These are phyloP conservation scores for Drusus annulatus DNA, from an alignment of 1,140 invertebrate species.

Conservation along the genomic window DNA sequence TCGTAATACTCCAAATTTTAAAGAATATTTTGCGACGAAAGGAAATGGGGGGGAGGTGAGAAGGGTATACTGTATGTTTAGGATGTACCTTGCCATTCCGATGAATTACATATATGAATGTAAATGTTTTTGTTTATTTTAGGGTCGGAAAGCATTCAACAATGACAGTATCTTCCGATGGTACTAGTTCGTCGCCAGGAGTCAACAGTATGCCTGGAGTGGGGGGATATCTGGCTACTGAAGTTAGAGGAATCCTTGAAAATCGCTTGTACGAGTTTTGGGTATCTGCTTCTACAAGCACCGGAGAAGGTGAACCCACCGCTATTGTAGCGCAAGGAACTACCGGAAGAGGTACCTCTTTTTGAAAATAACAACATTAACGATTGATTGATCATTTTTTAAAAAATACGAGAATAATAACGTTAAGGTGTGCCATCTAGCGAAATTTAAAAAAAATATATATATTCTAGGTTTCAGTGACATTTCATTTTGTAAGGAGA, in stretches of 20 bases:
- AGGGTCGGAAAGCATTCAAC: constrained; percentile 53
- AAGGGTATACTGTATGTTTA: no score
- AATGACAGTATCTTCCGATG: constrained; percentile 49
- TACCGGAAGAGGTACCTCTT: constrained; percentile 74
- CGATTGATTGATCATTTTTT: no score
- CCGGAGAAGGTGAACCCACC: constrained; percentile 84
- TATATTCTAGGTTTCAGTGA: no score
- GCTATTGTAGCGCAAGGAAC: constrained; percentile 79
- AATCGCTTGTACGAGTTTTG: constrained; percentile 87
- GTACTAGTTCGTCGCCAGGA: constrained; percentile 26
- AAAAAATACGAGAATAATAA: no score
- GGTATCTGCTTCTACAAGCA: constrained; percentile 85
- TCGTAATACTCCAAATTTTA: no score
- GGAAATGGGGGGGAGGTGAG: no score
- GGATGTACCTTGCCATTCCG: no score
- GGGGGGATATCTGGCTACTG: constrained; percentile 65
- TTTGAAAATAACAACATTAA: no score
- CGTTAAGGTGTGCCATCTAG: constrained; percentile 56
- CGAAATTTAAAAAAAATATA: constrained; percentile 35
- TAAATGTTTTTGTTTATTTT: no score
- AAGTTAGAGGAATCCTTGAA: constrained; percentile 78
- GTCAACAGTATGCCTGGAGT: constrained; percentile 17
- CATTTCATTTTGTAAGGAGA: no score
- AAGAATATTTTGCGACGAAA: no score
- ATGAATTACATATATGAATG: no score